Evolutionary conservation across 1,140 invertebrate genomes (phyloP), one percentile per base, ranked within the genome.

Genomic region (Drosophila rhopaloa): DNA sequence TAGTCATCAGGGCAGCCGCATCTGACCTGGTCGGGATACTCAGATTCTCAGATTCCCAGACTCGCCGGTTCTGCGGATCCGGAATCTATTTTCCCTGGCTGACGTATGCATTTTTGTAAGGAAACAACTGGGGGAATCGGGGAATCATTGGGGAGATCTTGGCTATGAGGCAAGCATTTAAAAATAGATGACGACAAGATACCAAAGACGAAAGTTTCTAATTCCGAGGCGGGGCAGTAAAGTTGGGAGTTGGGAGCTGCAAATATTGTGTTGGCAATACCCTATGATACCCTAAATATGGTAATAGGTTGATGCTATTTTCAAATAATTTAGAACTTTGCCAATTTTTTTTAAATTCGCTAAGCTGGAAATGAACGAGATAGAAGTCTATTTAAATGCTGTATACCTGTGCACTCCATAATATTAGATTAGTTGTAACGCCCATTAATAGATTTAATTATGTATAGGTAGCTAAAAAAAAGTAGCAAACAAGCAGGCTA

Each of bases 151-250:
- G 29, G 51, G 4, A 40, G 27, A 8, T 24, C 32, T 13, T 29
- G 50, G 19, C 43, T 40, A 57, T 72, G 76, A 82, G 48, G 80
- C 80, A 82, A 79, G 59, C 59, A 55, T 65, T 35, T 82, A 82
- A 51, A 75, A 83, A 82, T 82, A 82, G 80, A 73, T 46, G 65
- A 56, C 62, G 27, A 61, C 41, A 35, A 73, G 58, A 82, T 67
- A 77, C 79, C 58, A 61, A 11, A 62, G 32, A 60, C 57, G 43
- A 57, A 59, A 38, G 27, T 29, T 55, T 55, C 38, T 27, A 14
- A 58, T 35, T 46, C 43, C 43, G 41, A 46, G 29, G 41, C 29
- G 10, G 9, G 8, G 14, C 50, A 37, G 10, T 14, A 19, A 37
- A 53, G 50, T 60, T 50, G 19, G 32, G 29, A 58, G 27, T 5